Evolutionary conservation across 2,797 vertebrate species (phyloP), one percentile per base, ranked within the genome.

Genomic region (Rhynchotus rufescens): DNA sequence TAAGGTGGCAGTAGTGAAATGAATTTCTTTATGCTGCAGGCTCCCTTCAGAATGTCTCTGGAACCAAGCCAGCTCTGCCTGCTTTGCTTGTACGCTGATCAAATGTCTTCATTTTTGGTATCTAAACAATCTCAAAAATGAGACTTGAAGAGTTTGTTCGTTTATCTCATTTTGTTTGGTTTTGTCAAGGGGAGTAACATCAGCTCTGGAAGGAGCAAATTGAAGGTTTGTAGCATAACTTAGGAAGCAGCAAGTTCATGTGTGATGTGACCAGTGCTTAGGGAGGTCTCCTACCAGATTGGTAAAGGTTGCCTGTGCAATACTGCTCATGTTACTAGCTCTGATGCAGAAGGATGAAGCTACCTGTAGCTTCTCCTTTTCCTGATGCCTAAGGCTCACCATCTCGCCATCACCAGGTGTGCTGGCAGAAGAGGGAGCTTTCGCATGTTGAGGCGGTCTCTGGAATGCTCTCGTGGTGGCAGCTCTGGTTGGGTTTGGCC

Each of bases 131-230:
- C 90, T 92, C 64, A 86, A 80, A 71, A 86, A 93, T 93, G 84
- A 86, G 66, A 93, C 77, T 75, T 94, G 71, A 92, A 97, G 94
- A 68, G 34, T 34, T 66, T 54, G 49, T 57, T 73, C 49, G 22
- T 56, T 84, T 92, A 51, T 61, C 32, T 84, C 42, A 4, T 74
- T 95, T 95, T 88, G 54, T 92, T 80, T 71, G 85, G 21, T 61
- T 88, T 72, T 89, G 57, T 80, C 88, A 92, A 91, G 66, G 51
- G 17, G 90, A 81, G 75, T 81, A 91, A 79, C 44, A 11, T 79
- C 77, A 72, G 1, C 51, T 90, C 47, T 61, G 62, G 25, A 68
- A 69, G 84, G 49, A 45, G 67, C 2, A 7, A 71, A 36, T 90
- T 76, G 14, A 21, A n/a, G 82, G 28, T 69, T 89, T 86, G 65